A percentile compares a stretch with the other conserved stretches of the same genome.
Conservation (phyloP, 2,888 invertebrate genomes). For the Dioctria rufipes region DNA sequence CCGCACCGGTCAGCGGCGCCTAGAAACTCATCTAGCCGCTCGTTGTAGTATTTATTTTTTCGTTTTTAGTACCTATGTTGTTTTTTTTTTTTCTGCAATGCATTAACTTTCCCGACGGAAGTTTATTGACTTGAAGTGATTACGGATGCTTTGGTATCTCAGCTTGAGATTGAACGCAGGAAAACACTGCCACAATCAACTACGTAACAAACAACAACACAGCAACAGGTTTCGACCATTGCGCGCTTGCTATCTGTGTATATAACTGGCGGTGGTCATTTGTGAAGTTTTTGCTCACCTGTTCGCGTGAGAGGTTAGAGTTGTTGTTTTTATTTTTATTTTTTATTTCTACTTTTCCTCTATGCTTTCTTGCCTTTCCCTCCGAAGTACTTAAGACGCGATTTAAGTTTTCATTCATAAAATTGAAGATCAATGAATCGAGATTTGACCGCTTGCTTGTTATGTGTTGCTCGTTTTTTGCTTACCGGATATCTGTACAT, state of each 20-base stretch:
- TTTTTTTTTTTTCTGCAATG: constrained; percentile 10
- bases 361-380: constrained; percentile 9
- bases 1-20: background rate
- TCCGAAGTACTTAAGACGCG: constrained; percentile 19
- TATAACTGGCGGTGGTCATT: constrained; percentile 42
- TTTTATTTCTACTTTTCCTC: constrained; percentile 20
- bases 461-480: background rate
- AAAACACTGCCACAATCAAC: constrained; percentile 34
- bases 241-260: background rate
- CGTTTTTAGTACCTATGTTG: too few species aligned
- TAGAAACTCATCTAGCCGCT: background rate
- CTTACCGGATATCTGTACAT: background rate
- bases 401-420: constrained; percentile 53
- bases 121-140: constrained; percentile 54
- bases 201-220: constrained; percentile 17
- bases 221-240: constrained; percentile 28
- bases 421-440: constrained; percentile 53
- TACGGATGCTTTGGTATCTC: constrained; percentile 49
- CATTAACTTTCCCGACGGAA: constrained; percentile 49
- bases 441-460: constrained; percentile 26
- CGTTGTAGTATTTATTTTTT: constrained; percentile 3
- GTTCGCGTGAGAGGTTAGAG: background rate
- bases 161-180: constrained; percentile 34
- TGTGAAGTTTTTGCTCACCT: constrained; percentile 49
- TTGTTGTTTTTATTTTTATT: background rate